Base-by-base conservation (phyloP, 2,113 vertebrate species). In the Atlantisia rogersi region DNA sequence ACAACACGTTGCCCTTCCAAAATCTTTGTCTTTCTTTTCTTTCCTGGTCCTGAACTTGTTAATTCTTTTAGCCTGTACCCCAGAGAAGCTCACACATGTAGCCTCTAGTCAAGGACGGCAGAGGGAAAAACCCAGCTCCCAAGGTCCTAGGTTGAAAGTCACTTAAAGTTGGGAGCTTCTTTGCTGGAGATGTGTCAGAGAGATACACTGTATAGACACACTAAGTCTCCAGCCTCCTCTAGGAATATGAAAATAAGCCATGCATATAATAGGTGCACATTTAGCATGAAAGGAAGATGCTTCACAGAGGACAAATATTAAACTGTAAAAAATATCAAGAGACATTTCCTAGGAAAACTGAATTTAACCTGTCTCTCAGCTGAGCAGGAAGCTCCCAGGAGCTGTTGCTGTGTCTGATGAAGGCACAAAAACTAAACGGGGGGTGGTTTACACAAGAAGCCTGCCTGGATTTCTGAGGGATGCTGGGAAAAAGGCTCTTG, bases 221-320 rank as follows among this genome's bases (percentile, higher is more conserved):
- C 44, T 5, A 16, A 93, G 78, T 60, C 78, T 94, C 44, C 67
- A 82, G 63, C 52, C 56, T 86, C 88, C 93, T 73, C 50, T 16
- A 92, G 93, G 93, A 93, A 59, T 86, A 6, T 64, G 48, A 80
- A 73, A 90, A 78, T 13, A 92, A 96, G 15, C 85, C 81, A 87
- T 58, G 82, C 84, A 63, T 82, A 17, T 87, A 90, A 95, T 73
- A 86, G 71, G 68, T 42, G 6, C 52, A 10, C 68, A 74, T 67
- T 95, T 91, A 90, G 76, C 74, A 75, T 26, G 68, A 88, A 93
- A 93, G 82, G 68, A 93, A 92, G 84, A 76, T 42, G 75, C 59
- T 88, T 90, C 70, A n/a, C 74, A n/a, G 46, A 94, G 79, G 85
- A 94, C 74, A 91, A 87, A 90, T 69, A 92, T 40, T 90, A 85